Conservation (phyloP, 2,113 vertebrate genomes). For the Desmodus rotundus region DNA sequence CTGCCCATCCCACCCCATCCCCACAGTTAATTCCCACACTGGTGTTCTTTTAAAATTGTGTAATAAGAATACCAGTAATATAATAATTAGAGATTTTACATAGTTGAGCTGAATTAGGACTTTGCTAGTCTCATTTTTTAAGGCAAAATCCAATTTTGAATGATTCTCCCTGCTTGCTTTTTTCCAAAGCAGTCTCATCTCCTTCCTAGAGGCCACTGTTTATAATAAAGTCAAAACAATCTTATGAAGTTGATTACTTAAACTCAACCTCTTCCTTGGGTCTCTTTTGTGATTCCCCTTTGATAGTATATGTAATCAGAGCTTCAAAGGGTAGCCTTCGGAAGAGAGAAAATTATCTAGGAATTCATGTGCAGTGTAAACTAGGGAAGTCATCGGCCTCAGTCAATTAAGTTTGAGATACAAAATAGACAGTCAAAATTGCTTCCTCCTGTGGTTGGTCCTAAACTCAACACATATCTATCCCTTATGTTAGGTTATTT, state of each 20-base stretch:
- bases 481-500: neutral
- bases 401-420: neutral
- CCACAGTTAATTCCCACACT: no score
- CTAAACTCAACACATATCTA: neutral
- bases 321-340: slow-evolving; percentile 47
- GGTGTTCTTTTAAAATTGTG: neutral
- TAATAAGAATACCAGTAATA: neutral
- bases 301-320: slow-evolving; percentile 40
- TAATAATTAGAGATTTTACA: neutral
- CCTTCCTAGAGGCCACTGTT: slow-evolving; percentile 9
- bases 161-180: neutral
- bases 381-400: neutral
- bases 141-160: neutral
- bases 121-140: neutral
- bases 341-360: slow-evolving; percentile 40
- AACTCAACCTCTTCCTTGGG: neutral
- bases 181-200: neutral
- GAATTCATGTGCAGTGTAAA: neutral
- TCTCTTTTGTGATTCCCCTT: slow-evolving; percentile 26
- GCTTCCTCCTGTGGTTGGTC: slow-evolving; percentile 35
- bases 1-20: no score
- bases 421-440: slow-evolving; percentile 39
- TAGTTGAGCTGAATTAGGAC: neutral
- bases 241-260: slow-evolving; percentile 38
- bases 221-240: slow-evolving; percentile 14